Evolutionary conservation across 2,888 invertebrate species (phyloP).

Genomic region (Stratiomys singularior): DNA sequence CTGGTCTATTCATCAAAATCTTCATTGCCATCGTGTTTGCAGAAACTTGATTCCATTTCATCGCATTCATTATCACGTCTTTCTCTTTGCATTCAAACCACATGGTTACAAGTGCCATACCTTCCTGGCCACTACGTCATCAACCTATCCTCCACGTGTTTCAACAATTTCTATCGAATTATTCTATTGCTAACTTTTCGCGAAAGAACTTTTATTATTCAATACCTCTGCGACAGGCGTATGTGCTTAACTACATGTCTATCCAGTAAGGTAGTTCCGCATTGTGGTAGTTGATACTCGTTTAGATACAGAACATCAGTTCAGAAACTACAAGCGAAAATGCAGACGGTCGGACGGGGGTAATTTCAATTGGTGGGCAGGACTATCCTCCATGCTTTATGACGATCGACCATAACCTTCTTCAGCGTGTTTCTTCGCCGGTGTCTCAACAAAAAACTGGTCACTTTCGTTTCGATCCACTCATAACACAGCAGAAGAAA

Average conservation of each 20-base stretch:
- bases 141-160: constrained; percentile 5
- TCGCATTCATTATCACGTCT: constrained; percentile 27
- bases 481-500: background rate
- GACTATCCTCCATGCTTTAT: background rate
- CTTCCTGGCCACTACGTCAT: background rate
- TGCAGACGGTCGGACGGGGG: background rate
- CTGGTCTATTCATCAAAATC: background rate
- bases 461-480: background rate
- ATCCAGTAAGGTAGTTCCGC: background rate
- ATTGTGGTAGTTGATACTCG: background rate
- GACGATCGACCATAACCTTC: background rate
- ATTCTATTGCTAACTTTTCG: constrained; percentile 2
- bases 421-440: background rate
- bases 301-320: background rate
- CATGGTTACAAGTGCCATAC: background rate
- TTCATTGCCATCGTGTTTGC: background rate
- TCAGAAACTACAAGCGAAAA: background rate
- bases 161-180: background rate
- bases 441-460: background rate
- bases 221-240: background rate
- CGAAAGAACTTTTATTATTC: background rate
- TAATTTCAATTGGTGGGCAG: background rate
- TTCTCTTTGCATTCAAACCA: background rate
- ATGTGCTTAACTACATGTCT: background rate
- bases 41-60: background rate